phyloP scores from a whole-genome alignment of 2,797 vertebrate genomes.

The Chelonia mydas region DNA sequence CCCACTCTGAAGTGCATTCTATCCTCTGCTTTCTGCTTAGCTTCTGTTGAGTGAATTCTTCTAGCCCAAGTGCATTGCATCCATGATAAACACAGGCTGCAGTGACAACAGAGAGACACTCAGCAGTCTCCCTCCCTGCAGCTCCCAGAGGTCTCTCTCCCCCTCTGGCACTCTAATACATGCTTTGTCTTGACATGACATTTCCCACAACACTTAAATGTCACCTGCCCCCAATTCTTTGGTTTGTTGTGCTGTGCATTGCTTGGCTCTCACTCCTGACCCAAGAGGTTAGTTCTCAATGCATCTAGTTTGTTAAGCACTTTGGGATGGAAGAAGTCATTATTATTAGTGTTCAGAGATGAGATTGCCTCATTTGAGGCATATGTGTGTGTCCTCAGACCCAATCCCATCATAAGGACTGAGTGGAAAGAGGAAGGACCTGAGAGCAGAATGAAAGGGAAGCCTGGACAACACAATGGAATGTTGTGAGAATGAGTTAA shows the following conservation, averaged over 20 bases:
- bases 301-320: background rate
- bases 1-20: background rate
- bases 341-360: background rate
- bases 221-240: background rate
- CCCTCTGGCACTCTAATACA: background rate
- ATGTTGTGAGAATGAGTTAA: background rate
- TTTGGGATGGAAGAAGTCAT: background rate
- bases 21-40: background rate
- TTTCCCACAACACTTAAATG: background rate
- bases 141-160: background rate
- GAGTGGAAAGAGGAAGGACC: background rate
- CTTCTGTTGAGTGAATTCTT: background rate
- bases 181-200: slow-evolving; percentile 40
- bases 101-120: background rate
- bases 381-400: rapidly evolving
- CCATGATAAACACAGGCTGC: background rate
- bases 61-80: background rate
- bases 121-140: background rate
- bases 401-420: background rate
- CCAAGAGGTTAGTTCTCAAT: background rate
- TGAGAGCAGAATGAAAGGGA: background rate
- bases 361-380: background rate
- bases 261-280: background rate
- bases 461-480: background rate
- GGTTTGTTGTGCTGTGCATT: background rate